Evolutionary conservation across 2,888 invertebrate genomes (phyloP).

Genomic region (Drosophila sordidula): DNA sequence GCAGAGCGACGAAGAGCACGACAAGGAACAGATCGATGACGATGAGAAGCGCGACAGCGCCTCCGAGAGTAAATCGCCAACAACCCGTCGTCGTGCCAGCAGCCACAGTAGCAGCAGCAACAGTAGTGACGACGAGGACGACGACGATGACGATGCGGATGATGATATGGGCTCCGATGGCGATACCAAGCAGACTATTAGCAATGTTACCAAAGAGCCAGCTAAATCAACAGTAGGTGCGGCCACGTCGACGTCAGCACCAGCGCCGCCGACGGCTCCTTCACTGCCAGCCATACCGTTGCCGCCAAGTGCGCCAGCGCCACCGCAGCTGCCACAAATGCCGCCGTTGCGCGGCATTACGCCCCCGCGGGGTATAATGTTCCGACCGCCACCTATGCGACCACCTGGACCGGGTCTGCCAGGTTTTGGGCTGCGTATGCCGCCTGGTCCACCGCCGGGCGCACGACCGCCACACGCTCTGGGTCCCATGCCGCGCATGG

Average conservation of each 20-base stretch:
- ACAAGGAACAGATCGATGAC: slow-evolving; percentile 32
- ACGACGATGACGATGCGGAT: slow-evolving; percentile 46
- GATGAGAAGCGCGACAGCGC: slow-evolving; percentile 47
- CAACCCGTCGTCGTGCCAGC: slow-evolving; percentile 17
- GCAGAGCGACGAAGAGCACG: slow-evolving; percentile 86
- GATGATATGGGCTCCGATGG: slow-evolving; percentile 42
- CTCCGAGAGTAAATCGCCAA: slow-evolving; percentile 55
- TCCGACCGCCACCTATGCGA: slow-evolving; percentile 87
- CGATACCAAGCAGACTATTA: slow-evolving; percentile 17
- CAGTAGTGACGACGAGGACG: slow-evolving; percentile 38
- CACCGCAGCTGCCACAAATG: slow-evolving; percentile 77
- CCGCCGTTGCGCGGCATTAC: slow-evolving; percentile 85
- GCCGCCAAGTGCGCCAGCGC: slow-evolving; percentile 67
- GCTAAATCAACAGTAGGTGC: slow-evolving; percentile 17
- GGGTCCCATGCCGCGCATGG: slow-evolving; percentile 78
- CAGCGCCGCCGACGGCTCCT: slow-evolving; percentile 68
- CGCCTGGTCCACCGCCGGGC: slow-evolving; percentile 86
- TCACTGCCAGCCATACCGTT: slow-evolving; percentile 70
- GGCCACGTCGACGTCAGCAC: slow-evolving; percentile 22
- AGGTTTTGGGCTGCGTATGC: slow-evolving; percentile 82
- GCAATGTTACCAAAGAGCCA: slow-evolving; percentile 27
- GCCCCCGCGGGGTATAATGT: slow-evolving; percentile 85
- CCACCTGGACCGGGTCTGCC: slow-evolving; percentile 84
- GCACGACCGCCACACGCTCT: slow-evolving; percentile 65
- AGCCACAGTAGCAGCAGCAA: slow-evolving; percentile 28